Evolutionary conservation across 2,888 invertebrate species (phyloP).

Genomic region (Parnassius smintheus): DNA sequence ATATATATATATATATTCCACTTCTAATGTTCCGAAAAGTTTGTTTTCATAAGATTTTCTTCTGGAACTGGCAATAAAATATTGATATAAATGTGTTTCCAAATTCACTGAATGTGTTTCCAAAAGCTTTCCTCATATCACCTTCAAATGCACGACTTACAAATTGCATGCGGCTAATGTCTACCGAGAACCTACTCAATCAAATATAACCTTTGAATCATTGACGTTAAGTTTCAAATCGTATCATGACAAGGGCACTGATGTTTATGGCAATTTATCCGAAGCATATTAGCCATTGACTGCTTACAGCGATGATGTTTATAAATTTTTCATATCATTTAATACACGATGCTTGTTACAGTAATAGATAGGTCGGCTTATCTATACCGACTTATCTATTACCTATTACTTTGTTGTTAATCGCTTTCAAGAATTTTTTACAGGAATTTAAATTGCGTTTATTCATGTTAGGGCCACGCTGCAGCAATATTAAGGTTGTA

Average conservation of each 20-base stretch:
- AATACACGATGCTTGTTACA: neutral
- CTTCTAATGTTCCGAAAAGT: too few species aligned
- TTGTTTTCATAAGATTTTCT: neutral
- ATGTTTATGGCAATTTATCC: conserved; percentile 8
- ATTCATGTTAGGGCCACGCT: too few species aligned
- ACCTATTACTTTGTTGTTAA: too few species aligned
- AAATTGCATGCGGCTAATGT: conserved; percentile 19
- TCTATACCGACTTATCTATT: too few species aligned
- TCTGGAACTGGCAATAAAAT: neutral
- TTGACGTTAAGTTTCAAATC: conserved; percentile 14
- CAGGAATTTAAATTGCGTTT: too few species aligned
- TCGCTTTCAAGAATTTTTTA: too few species aligned
- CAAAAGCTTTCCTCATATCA: conserved; percentile 7
- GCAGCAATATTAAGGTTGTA: too few species aligned
- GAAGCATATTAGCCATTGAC: neutral
- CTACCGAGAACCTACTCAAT: neutral
- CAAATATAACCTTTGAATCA: conserved; percentile 20
- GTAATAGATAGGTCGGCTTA: neutral
- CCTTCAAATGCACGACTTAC: conserved; percentile 20
- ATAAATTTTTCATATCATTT: conserved; percentile 17
- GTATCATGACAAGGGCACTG: conserved; percentile 1
- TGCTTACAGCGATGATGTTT: neutral
- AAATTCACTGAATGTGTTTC: conserved; percentile 4
- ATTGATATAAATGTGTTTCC: neutral
- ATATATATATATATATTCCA: too few species aligned